Evolutionary conservation across 1,140 invertebrate species (phyloP).

Genomic region (Drosophila elegans): DNA sequence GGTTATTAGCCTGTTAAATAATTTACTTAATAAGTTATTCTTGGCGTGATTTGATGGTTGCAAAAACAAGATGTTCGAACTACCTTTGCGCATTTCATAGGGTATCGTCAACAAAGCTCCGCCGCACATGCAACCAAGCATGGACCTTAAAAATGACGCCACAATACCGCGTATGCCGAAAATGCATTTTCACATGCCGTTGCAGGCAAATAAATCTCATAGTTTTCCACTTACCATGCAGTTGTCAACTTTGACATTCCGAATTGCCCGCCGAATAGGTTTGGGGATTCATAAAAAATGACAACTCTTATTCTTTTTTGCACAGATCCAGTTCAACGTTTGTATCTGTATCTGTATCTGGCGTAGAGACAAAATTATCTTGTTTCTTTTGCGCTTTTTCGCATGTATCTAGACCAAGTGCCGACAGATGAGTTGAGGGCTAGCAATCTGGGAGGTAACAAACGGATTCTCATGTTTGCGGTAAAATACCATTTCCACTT

Average conservation of each 20-base stretch:
- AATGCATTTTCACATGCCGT: conserved; percentile 67
- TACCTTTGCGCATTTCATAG: conserved; percentile 5
- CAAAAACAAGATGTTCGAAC: not conserved
- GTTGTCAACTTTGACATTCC: conserved; percentile 73
- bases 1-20: conserved; percentile 8
- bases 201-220: conserved; percentile 41
- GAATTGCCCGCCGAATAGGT: conserved; percentile 14
- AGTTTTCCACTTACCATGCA: conserved; percentile 36
- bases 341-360: conserved; percentile 25
- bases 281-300: conserved; percentile 28
- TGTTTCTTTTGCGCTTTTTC: conserved; percentile 43
- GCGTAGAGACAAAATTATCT: conserved; percentile 39
- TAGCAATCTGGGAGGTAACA: conserved; percentile 31
- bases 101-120: conserved; percentile 32
- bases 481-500: conserved; percentile 65
- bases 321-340: conserved; percentile 17
- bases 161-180: conserved; percentile 53
- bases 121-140: conserved; percentile 56
- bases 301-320: conserved; percentile 1
- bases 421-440: conserved; percentile 36
- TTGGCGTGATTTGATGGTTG: not conserved
- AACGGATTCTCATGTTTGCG: conserved; percentile 63
- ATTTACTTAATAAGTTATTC: conserved; percentile 1
- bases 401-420: conserved; percentile 46
- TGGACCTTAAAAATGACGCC: conserved; percentile 62